phyloP scores from a whole-genome alignment of 2,888 invertebrate genomes.

The Ophion costatus region DNA sequence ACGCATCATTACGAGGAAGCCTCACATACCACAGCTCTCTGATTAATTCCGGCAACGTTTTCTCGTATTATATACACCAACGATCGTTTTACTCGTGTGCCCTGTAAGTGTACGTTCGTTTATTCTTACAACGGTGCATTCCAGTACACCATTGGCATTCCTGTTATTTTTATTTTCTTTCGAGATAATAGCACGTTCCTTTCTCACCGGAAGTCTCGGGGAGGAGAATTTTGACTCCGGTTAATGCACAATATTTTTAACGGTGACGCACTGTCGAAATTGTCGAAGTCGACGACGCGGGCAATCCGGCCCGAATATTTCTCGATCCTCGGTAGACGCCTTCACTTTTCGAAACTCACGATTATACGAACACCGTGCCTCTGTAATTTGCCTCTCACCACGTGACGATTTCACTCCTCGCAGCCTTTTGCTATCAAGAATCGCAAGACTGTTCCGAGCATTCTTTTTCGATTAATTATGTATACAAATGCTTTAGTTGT shows the following conservation, averaged over 20 bases:
- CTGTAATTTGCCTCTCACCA: slow-evolving; percentile 38
- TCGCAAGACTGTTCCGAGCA: not conserved
- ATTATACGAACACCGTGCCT: slow-evolving; percentile 41
- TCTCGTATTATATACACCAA: slow-evolving; percentile 22
- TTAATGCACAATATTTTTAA: slow-evolving; percentile 9
- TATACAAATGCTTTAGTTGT: not conserved
- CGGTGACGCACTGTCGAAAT: slow-evolving; percentile 28
- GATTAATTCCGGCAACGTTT: slow-evolving; percentile 63
- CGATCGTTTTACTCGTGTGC: slow-evolving; percentile 28
- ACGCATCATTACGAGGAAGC: slow-evolving; percentile 64
- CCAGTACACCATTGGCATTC: not conserved
- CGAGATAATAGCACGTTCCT: slow-evolving; percentile 28
- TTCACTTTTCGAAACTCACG: slow-evolving; percentile 45
- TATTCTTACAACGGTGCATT: not conserved
- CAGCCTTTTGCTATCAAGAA: slow-evolving; percentile 8
- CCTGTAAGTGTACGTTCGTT: slow-evolving; percentile 9
- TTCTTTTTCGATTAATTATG: not conserved
- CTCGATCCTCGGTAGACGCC: slow-evolving; percentile 1
- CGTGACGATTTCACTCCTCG: slow-evolving; percentile 46
- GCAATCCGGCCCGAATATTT: slow-evolving; percentile 20
- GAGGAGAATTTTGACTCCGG: slow-evolving; percentile 1
- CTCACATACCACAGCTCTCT: slow-evolving; percentile 47
- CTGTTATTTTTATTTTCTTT: slow-evolving; percentile 11
- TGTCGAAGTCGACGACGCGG: not conserved
- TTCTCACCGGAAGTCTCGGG: slow-evolving; percentile 46